Base-by-base conservation (phyloP, 2,113 vertebrate genomes). In the human (Homo sapiens) region DNA sequence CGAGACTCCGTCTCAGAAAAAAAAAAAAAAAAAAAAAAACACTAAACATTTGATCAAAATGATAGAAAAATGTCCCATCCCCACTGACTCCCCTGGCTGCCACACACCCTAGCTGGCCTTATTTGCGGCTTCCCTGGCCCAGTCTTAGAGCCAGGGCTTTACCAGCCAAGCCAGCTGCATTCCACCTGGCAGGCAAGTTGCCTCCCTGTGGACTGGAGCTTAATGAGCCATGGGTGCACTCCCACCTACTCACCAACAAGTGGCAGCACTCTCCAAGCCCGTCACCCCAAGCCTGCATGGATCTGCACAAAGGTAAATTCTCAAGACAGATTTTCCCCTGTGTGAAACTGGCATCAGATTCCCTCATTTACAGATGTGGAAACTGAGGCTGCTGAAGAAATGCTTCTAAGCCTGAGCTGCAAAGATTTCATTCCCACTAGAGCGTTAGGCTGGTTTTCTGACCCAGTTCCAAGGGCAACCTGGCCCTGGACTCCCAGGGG, bases 11-110 rank as follows among this genome's bases (percentile, higher is more conserved):
- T 52, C 16, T 52, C 50, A 52, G 16, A 17, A 55, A 55, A 20
- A 52, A 50, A 50, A 52, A n/a, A n/a, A n/a, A n/a, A n/a, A n/a
- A n/a, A 52, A 55, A 55, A 55, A 55, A 55, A 66, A 66, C 52
- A 30, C 70, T 87, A 75, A 93, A 68, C 18, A 64, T 82, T 82
- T 85, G 68, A 90, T 38, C 18, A 92, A 92, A 82, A 52, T 66
- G 9, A 85, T 25, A n/a, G 52, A 55, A 40, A 93, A 68, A 79
- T 72, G 5, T 30, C 72, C 50, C 17, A n/a, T 93, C 59, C 66
- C 35, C n/a, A 0, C 7, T n/a, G 45, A 45, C 14, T 59, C 9
- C 35, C 25, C 40, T 72, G 43, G 18, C 72, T 48, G 40, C 55
- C 16, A 6, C 66, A 85, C 35, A n/a, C 27, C n/a, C 95, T 80